phyloP scores from a whole-genome alignment of 2,113 vertebrate genomes.

The Pantherophis guttatus region DNA sequence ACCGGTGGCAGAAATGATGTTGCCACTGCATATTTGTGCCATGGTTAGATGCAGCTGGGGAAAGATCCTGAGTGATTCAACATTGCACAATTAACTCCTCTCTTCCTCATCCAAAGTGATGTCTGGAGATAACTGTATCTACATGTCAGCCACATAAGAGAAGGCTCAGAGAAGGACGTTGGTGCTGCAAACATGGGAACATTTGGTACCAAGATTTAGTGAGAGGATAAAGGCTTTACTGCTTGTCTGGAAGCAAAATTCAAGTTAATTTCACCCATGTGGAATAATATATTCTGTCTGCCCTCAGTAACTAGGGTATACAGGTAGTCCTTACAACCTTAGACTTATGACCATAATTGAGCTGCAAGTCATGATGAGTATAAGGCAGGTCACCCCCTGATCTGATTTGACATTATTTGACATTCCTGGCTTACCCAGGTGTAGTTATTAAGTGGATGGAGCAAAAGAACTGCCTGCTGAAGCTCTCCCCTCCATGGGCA shows the following conservation, averaged over 20 bases:
- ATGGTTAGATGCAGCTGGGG: background rate
- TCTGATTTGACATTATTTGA: background rate
- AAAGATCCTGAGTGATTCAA: background rate
- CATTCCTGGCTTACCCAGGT: background rate
- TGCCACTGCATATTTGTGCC: background rate
- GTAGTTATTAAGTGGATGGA: background rate
- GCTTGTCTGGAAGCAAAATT: background rate
- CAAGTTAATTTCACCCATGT: background rate
- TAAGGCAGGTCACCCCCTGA: background rate
- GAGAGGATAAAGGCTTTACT: background rate
- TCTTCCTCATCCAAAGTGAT: background rate
- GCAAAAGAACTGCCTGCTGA: background rate
- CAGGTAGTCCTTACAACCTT: background rate
- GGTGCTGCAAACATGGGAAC: background rate
- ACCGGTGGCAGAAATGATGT: background rate
- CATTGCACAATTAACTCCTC: background rate
- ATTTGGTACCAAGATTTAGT: background rate
- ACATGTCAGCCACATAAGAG: background rate
- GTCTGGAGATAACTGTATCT: background rate
- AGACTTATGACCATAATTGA: background rate
- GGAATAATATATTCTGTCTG: background rate
- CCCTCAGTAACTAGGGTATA: background rate
- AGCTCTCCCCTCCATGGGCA: background rate
- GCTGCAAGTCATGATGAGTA: background rate
- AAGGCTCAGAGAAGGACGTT: background rate